Evolutionary conservation across 2,888 invertebrate genomes (phyloP).

Genomic region (Eumacrocentrus americanus): DNA sequence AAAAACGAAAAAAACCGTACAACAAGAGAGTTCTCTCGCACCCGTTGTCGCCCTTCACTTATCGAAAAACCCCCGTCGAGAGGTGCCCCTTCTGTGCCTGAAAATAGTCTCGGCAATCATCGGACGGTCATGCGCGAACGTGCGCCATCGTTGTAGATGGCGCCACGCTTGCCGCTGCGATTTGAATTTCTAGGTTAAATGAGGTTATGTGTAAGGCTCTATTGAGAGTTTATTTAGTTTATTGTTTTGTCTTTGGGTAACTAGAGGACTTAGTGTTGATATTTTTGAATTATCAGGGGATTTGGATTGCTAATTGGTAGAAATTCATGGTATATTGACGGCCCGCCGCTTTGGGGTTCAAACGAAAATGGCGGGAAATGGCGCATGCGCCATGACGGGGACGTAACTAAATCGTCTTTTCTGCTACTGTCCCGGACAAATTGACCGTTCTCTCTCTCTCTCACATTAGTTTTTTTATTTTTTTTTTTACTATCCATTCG

Average conservation of each 20-base stretch:
- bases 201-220: no score
- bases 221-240: no score
- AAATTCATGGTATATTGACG: no score
- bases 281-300: no score
- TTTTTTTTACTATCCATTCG: not conserved
- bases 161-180: no score
- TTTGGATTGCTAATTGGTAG: no score
- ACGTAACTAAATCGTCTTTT: not conserved
- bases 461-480: not conserved
- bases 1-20: slow-evolving; percentile 45
- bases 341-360: no score
- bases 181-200: no score
- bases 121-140: slow-evolving; percentile 40
- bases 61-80: slow-evolving; percentile 55
- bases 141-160: slow-evolving; percentile 40
- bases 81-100: slow-evolving; percentile 56
- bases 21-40: slow-evolving; percentile 34
- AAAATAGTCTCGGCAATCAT: slow-evolving; percentile 58
- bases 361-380: not conserved
- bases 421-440: slow-evolving; percentile 1
- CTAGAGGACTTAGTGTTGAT: no score
- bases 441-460: no score
- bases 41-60: slow-evolving; percentile 54
- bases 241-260: no score
- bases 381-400: not conserved